Percentiles rank a stretch among this genome's conserved stretches.
phyloP scores from a whole-genome alignment of 2,797 vertebrate species.

The Catostomus latipinnis region DNA sequence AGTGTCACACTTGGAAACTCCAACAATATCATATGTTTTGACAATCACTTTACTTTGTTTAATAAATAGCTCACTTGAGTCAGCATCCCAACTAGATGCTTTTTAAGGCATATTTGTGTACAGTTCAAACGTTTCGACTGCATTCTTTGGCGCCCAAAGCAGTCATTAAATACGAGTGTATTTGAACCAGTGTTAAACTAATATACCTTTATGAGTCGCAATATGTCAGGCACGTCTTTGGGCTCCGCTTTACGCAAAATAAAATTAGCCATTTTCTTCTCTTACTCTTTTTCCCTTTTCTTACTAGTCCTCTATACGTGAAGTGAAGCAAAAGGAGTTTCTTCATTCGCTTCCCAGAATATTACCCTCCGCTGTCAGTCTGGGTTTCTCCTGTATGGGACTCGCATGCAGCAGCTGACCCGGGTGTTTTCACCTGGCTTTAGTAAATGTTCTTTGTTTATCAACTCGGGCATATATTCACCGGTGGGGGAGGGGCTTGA shows the following conservation, averaged over 20 bases:
- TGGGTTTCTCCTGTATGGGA: constrained; percentile 74
- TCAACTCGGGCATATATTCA: constrained; percentile 55
- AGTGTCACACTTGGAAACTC: background rate
- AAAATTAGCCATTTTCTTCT: constrained; percentile 96
- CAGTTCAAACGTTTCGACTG: background rate
- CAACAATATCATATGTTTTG: background rate
- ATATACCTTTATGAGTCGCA: constrained; percentile 94
- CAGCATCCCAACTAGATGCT: too few species aligned
- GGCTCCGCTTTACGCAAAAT: constrained; percentile 89
- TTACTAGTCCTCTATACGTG: constrained; percentile 93
- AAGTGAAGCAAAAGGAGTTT: constrained; percentile 93
- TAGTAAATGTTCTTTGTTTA: constrained; percentile 48
- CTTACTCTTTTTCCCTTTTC: constrained; percentile 94
- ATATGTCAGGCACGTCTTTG: constrained; percentile 89
- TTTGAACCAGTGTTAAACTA: background rate
- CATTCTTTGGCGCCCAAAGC: background rate
- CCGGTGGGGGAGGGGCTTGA: constrained; percentile 54
- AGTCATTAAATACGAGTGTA: background rate
- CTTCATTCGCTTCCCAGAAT: constrained; percentile 93
- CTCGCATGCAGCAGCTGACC: constrained; percentile 69
- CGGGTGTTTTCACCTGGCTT: constrained; percentile 54
- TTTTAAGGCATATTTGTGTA: too few species aligned
- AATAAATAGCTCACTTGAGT: too few species aligned
- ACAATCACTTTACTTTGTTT: background rate
- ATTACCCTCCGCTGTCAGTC: constrained; percentile 86